Evolutionary conservation across 2,888 invertebrate species (phyloP), one percentile per base, ranked within the genome.

Genomic region (Watsonalla cultraria): DNA sequence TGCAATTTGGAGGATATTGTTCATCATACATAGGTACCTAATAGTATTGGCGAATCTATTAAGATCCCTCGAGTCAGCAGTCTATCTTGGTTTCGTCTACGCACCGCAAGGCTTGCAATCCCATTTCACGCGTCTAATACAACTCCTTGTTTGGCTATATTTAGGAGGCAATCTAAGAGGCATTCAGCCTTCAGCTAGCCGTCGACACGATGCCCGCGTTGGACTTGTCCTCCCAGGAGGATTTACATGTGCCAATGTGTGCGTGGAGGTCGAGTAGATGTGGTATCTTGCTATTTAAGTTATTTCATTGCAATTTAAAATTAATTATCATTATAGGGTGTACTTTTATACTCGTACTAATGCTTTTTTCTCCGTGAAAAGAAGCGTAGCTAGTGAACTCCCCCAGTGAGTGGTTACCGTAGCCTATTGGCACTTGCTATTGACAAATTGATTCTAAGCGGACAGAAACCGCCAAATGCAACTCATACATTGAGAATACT

Each of bases 141-240:
- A 78, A 72, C 74, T 80, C 77, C 84, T 86, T 86, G 86, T 85
- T 84, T 82, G 77, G 72, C 84, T 88, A 87, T 86, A 86, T 88
- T 85, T 86, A 78, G 82, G 72, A 82, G 83, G 79, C 86, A 88
- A 90, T 89, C 89, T 88, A 82, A 84, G 86, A 88, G 84, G 85
- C 68, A 88, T 88, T 87, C 86, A 86, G 84, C 66, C 79, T 81
- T 80, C 71, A 65, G 65, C 59, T 61, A 59, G 72, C 66, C 76
- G 76, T 66, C 74, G 81, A 78, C 83, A 78, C 76, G 69, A 72
- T 72, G 70, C 78, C 77, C 76, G 75, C 78, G 82, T 81, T 82
- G 84, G 80, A 80, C 82, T 82, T 84, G 76, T 72, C 74, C 66
- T 84, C 90, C 86, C 82, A 71, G 71, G 88, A 82, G 42, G 84